A percentile compares a stretch with the other conserved stretches of the same genome.
Conservation (phyloP, 2,113 vertebrate species). For the Gorsachius goisagi region DNA sequence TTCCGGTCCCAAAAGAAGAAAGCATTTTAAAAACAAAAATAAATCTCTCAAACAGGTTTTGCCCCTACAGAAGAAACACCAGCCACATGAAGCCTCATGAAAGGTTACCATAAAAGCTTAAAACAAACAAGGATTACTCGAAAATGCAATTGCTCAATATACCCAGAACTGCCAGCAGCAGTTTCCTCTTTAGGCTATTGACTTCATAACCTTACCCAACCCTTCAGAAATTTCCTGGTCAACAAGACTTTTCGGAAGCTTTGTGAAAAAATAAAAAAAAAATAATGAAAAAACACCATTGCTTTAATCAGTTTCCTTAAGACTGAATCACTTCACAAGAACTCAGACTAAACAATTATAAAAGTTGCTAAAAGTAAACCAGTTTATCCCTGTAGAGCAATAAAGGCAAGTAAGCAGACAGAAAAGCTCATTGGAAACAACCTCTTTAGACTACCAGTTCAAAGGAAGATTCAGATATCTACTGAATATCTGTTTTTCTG, state of each 20-base stretch:
- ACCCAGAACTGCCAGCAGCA: slow-evolving; percentile 1
- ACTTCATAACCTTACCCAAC: slow-evolving; percentile 51
- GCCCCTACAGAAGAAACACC: not conserved
- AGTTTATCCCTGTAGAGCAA: not conserved
- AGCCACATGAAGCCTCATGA: not conserved
- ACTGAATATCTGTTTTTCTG: not conserved
- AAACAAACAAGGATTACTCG: slow-evolving; percentile 25
- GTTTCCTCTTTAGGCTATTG: slow-evolving; percentile 41
- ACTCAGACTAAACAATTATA: slow-evolving; percentile 30
- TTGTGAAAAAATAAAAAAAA: not conserved
- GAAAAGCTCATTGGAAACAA: not conserved
- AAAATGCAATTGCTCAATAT: slow-evolving; percentile 56
- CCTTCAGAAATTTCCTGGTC: slow-evolving; percentile 42
- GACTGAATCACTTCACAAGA: not conserved
- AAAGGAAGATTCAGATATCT: not conserved
- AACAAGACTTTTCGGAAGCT: not conserved
- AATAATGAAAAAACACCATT: not conserved
- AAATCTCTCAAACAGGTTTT: not conserved
- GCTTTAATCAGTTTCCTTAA: not conserved
- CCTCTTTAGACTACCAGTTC: not conserved
- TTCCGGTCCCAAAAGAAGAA: not conserved
- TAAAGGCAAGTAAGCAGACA: not conserved
- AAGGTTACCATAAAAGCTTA: slow-evolving; percentile 36
- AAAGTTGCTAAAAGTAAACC: not conserved
- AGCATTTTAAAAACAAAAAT: not conserved